Conservation (phyloP, 1,140 invertebrate species). For the Coptotermes formosanus region DNA sequence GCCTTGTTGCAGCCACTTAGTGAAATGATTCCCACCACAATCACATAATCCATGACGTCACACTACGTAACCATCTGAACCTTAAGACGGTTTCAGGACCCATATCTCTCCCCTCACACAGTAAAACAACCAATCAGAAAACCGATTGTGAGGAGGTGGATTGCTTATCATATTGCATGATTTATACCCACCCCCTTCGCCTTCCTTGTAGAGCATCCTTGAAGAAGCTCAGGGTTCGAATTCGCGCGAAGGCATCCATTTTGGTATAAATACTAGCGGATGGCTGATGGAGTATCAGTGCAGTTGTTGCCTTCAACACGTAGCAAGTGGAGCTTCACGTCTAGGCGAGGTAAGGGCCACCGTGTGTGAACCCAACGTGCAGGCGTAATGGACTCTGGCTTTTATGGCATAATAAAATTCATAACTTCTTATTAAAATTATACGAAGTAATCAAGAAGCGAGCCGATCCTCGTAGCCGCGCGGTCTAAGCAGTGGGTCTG, state of each 20-base stretch:
- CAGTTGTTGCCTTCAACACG: background rate
- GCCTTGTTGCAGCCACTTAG: background rate
- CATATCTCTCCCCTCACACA: background rate
- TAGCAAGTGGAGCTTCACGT: background rate
- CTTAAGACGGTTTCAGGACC: conserved; percentile 6
- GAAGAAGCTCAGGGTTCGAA: background rate
- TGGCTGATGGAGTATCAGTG: background rate
- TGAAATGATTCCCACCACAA: conserved; percentile 16
- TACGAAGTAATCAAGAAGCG: too few relatives aligned
- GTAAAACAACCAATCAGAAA: background rate
- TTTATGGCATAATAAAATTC: too few relatives aligned
- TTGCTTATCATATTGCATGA: background rate
- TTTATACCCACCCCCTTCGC: background rate
- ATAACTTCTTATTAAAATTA: too few relatives aligned
- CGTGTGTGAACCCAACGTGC: background rate
- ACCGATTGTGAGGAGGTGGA: background rate
- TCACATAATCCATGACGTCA: conserved; percentile 15
- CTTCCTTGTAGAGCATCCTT: background rate
- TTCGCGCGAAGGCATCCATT: background rate
- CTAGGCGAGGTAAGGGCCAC: background rate
- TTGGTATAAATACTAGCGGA: background rate
- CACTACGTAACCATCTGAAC: background rate
- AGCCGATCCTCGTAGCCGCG: too few relatives aligned
- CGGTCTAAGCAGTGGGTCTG: too few relatives aligned
- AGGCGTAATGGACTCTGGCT: too few relatives aligned